A percentile compares a stretch with the other conserved stretches of the same genome.
These are phyloP conservation scores for Pristionchus exspectatus DNA, from an alignment of 2,888 invertebrate species.

Conservation along the genomic window DNA sequence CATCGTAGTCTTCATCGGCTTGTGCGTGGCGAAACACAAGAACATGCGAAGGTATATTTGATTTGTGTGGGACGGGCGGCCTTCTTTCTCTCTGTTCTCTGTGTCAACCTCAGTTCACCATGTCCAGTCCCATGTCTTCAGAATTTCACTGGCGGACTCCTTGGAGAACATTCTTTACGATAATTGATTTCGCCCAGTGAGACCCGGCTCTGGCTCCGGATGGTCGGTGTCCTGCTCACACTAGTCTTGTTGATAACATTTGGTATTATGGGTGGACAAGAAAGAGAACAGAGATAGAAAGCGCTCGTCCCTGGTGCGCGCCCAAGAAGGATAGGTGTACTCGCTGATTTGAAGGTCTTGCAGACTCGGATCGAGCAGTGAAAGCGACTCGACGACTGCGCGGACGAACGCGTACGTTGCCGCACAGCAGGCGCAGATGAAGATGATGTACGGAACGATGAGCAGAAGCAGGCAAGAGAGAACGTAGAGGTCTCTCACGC, in stretches of 20 bases:
- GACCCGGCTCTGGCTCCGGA: too few relatives aligned
- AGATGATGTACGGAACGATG: conserved; percentile 68
- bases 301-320: too few relatives aligned
- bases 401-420: conserved; percentile 75
- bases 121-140: neutral
- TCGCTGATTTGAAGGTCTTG: neutral
- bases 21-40: conserved; percentile 73
- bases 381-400: conserved; percentile 65
- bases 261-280: too few relatives aligned
- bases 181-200: too few relatives aligned
- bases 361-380: conserved; percentile 62
- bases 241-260: too few relatives aligned
- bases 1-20: conserved; percentile 72
- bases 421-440: conserved; percentile 67
- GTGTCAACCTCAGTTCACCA: neutral
- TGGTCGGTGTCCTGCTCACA: too few relatives aligned
- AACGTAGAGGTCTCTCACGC: neutral
- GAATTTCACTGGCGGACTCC: too few relatives aligned
- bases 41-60: conserved; percentile 45
- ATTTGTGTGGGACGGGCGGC: neutral
- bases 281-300: too few relatives aligned
- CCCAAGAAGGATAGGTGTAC: neutral
- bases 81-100: neutral
- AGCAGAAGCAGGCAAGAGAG: conserved; percentile 57
- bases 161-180: too few relatives aligned